Base-by-base conservation (phyloP, 2,797 vertebrate genomes). In the Novumbra hubbsi region DNA sequence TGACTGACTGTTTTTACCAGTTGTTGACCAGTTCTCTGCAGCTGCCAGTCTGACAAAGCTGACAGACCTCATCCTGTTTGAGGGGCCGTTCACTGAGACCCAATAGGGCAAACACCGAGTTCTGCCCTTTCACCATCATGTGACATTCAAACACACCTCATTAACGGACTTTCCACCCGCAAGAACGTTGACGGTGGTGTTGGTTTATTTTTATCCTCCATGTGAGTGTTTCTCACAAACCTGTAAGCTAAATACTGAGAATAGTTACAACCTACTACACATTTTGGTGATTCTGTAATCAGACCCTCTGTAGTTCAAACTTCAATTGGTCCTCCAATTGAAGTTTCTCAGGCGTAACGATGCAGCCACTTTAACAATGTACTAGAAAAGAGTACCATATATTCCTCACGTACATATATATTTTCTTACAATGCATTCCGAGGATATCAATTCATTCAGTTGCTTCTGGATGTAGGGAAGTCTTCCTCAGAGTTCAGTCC, bases 1-100 rank as follows among this genome's bases (percentile, higher is more conserved):
- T 69, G 41, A 69, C 21, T 50, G 67, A 28, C 16, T 69, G 68
- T 49, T 69, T 28, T 49, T 27, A 24, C 55, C 11, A 27, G 55
- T 24, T 12, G 24, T 24, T 52, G 50, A 52, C 66, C 9, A 12
- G 38, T 62, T 64, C 55, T 32, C 27, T 30, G 21, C 41, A 69
- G 21, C 45, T 50, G 45, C 52, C 30, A 19, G 30, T 14, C 2
- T 17, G 17, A 71, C 76, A 74, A 70, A 76, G 86, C 78, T 82
- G 71, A 80, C 71, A 30, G 57, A 28, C 52, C 30, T 14, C 5
- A 5, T 69, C 45, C 28, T 60, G 19, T 21, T 21, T 60, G 21
- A 60, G 24, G 11, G 24, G 21, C 8, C 16, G 49, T 24, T 27
- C 8, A 11, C 9, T n/a, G 67, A 45, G 17, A 48, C 24, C 1